Percentiles rank a stretch among this genome's conserved stretches.
Conservation (phyloP, 2,797 vertebrate species). For the Catostomus latipinnis region DNA sequence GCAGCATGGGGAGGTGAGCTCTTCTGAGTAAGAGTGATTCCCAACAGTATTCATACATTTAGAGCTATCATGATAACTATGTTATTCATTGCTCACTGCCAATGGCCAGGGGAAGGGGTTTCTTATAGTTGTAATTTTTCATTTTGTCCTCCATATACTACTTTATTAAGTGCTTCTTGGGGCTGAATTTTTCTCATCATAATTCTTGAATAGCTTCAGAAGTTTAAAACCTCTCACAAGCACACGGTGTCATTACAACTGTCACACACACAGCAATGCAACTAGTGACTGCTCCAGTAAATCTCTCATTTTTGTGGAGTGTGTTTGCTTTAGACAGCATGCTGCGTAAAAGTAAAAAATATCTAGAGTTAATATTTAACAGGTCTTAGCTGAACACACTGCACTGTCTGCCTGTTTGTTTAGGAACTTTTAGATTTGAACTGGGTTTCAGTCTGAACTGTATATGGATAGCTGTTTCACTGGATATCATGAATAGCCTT, state of each 20-base stretch:
- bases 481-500: background rate
- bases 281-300: constrained; percentile 30
- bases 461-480: background rate
- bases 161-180: background rate
- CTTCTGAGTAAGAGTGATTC: background rate
- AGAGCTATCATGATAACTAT: constrained; percentile 27
- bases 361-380: constrained; percentile 57
- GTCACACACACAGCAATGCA: constrained; percentile 8
- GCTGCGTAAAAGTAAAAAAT: constrained; percentile 56
- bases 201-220: background rate
- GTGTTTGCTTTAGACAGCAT: constrained; percentile 46
- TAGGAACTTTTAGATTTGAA: constrained; percentile 61
- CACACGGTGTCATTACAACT: too few relatives aligned
- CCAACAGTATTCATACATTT: background rate
- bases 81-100: constrained; percentile 7
- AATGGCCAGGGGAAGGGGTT: background rate
- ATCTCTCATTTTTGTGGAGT: constrained; percentile 15
- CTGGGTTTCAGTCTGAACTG: background rate
- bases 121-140: constrained; percentile 5
- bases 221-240: too few relatives aligned
- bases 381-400: constrained; percentile 21
- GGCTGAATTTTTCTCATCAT: constrained; percentile 2
- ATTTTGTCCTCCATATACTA: constrained; percentile 1
- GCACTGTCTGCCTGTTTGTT: constrained; percentile 57
- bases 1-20: background rate